These are phyloP conservation scores for Trissonchulus sp. DNA, from an alignment of 2,888 invertebrate genomes.

Conservation along the genomic window DNA sequence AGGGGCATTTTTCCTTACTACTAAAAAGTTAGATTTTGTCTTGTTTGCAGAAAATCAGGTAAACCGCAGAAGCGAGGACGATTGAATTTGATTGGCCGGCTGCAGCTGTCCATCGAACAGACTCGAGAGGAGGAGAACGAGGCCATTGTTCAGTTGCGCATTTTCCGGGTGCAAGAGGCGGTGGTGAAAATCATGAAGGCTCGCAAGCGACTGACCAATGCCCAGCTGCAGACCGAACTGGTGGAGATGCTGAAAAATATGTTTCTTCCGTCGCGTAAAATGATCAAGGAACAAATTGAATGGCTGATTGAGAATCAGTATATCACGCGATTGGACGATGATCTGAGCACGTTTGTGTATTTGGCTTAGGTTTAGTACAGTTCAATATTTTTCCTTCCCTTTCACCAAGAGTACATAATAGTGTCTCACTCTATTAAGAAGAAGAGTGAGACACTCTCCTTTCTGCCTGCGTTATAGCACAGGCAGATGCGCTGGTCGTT, in stretches of 20 bases:
- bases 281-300: slow-evolving; percentile 99
- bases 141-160: slow-evolving; percentile 91
- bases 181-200: slow-evolving; percentile 98
- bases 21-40: too few species aligned
- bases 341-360: slow-evolving; percentile 95
- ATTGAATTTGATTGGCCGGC: slow-evolving; percentile 86
- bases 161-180: slow-evolving; percentile 84
- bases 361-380: too few species aligned
- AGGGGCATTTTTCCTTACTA: too few species aligned
- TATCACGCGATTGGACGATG: slow-evolving; percentile 89
- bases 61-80: slow-evolving; percentile 89
- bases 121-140: slow-evolving; percentile 84
- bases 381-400: too few species aligned
- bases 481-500: too few species aligned
- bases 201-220: slow-evolving; percentile 87
- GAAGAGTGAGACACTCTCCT: too few species aligned
- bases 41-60: slow-evolving; percentile 71
- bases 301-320: slow-evolving; percentile 99
- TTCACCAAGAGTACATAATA: too few species aligned
- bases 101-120: slow-evolving; percentile 62
- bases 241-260: slow-evolving; percentile 97
- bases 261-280: slow-evolving; percentile 97
- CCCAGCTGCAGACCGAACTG: slow-evolving; percentile 89
- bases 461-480: too few species aligned
- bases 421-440: too few species aligned